Evolutionary conservation across 2,797 vertebrate species (phyloP).

Genomic region (Anguilla marmorata): DNA sequence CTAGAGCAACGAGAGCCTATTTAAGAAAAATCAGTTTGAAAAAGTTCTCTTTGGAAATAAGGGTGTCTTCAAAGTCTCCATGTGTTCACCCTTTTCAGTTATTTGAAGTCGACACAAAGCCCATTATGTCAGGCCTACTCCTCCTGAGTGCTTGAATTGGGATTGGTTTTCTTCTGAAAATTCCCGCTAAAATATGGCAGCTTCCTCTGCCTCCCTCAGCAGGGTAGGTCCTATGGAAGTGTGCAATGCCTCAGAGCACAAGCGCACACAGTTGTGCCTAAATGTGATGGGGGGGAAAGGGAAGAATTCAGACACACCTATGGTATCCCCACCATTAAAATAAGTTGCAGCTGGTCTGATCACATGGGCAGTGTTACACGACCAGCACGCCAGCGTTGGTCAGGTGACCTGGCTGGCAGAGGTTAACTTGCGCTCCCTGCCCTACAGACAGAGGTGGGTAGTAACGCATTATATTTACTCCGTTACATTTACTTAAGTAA

Average conservation of each 20-base stretch:
- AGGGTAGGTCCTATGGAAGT: neutral
- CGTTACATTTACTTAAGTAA: no score
- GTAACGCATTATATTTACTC: no score
- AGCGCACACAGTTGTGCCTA: neutral
- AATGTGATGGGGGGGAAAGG: neutral
- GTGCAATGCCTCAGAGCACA: neutral
- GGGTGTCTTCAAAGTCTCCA: neutral
- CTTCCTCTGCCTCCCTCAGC: neutral
- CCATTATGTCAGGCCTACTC: neutral
- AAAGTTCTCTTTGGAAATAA: neutral
- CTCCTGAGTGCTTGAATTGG: neutral
- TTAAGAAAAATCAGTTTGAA: neutral
- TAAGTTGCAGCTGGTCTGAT: neutral
- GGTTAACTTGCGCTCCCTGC: conserved; percentile 8
- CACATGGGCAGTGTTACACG: neutral
- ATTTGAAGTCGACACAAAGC: neutral
- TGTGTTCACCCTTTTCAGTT: neutral
- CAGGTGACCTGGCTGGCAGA: neutral
- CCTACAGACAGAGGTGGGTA: no score
- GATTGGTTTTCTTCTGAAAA: neutral
- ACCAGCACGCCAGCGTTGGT: neutral
- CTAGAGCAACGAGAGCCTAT: neutral
- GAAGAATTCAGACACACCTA: neutral
- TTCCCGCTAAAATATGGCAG: no score
- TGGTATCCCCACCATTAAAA: neutral